Evolutionary conservation across 2,797 vertebrate genomes (phyloP), one percentile per base, ranked within the genome.

Genomic region (Lacerta bilineata): DNA sequence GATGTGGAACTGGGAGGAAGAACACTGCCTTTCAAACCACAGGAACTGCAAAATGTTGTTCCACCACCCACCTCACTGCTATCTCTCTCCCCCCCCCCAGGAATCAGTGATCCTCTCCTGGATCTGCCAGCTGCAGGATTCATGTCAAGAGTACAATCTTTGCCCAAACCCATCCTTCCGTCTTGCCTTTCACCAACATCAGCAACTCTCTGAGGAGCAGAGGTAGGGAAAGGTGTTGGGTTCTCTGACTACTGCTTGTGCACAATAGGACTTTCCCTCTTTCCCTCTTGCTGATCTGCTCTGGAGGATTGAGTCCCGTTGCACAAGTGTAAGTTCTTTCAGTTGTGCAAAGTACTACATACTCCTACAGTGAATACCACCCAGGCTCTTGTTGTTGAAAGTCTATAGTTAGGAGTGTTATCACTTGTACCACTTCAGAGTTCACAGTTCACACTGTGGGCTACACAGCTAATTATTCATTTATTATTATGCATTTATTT

Each of bases 91-190:
- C 29, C 33, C n/a, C 41, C 76, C 29, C 2, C 94, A 98, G 98
- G 98, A 98, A 93, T 98, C 97, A 90, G 97, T 98, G 87, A 96
- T 98, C 80, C 95, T 98, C 89, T 97, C 97, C 2, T 97, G 95
- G 93, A 98, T 98, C 94, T 96, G 96, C 46, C 93, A 96, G 90
- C 95, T 98, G 43, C 98, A 98, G 95, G 78, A 84, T 0, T 97
- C 97, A 33, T 98, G 98, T 90, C 95, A 88, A 46, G 96, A 94
- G 84, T 98, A 98, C 93, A 92, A 72, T 87, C 94, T 98, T 88
- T 95, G 95, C 10, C 94, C 95, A 25, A 95, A 93, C 81, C 94
- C 95, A 1, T 91, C 95, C 8, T 89, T 98, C 69, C 91, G 95
- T 10, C 93, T 95, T 1, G 97, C 98, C 95, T 96, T 98, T 80